phyloP scores from a whole-genome alignment of 2,113 vertebrate species.

The Columbina picui region DNA sequence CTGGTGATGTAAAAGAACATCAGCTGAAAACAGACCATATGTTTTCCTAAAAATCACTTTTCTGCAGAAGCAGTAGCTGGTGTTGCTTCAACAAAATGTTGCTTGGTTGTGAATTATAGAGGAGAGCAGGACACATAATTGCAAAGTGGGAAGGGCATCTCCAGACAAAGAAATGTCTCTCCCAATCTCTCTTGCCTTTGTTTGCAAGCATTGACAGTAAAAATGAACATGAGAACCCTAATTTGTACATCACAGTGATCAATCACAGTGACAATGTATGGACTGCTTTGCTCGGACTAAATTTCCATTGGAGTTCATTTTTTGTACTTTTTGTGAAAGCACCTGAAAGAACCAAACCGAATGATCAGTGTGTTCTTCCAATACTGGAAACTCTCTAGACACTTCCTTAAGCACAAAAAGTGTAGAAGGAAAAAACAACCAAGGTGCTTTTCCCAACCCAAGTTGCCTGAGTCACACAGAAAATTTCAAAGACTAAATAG shows the following conservation, averaged over 20 bases:
- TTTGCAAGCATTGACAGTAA: not conserved
- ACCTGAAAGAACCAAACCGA: not conserved
- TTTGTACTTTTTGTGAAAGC: not conserved
- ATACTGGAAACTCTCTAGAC: not conserved
- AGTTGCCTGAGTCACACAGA: not conserved
- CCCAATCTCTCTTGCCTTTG: not conserved
- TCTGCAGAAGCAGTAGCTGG: not conserved
- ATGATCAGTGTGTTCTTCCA: not conserved
- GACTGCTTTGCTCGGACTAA: not conserved
- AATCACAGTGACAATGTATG: not conserved
- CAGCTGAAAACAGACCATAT: not conserved
- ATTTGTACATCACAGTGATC: not conserved
- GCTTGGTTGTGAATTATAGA: not conserved
- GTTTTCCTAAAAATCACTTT: not conserved
- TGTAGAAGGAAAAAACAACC: not conserved
- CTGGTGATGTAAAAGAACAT: not conserved
- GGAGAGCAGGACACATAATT: not conserved
- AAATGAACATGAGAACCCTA: not conserved
- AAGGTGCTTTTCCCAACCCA: not conserved
- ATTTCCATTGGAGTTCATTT: not conserved
- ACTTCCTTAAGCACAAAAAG: not conserved
- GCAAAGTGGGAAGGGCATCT: not conserved
- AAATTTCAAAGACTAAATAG: not conserved
- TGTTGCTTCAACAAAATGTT: not conserved
- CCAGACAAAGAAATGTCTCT: not conserved